phyloP scores from a whole-genome alignment of 2,888 invertebrate species.

The Pollenia labialis region DNA sequence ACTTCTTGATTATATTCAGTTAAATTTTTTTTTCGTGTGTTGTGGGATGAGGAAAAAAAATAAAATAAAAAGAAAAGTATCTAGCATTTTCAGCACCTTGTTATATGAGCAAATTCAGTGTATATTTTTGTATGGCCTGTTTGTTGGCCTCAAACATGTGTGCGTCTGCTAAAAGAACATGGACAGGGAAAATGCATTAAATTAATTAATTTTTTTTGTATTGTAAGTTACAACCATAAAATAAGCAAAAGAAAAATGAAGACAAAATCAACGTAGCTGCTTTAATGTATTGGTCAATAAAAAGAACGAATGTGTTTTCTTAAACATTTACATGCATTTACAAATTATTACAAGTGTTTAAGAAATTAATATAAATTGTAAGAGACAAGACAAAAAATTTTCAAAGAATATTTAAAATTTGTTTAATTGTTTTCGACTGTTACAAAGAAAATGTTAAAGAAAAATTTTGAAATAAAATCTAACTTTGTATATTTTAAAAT shows the following conservation, averaged over 20 bases:
- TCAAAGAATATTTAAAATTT: no score
- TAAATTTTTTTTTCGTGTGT: constrained; percentile 53
- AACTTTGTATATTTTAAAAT: no score
- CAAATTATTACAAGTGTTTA: constrained; percentile 59
- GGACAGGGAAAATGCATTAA: constrained; percentile 61
- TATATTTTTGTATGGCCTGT: constrained; percentile 7
- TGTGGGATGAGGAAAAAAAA: constrained; percentile 47
- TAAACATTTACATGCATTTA: constrained; percentile 51
- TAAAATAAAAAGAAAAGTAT: constrained; percentile 16
- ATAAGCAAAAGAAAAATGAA: neutral
- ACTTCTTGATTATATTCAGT: neutral
- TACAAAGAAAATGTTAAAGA: no score
- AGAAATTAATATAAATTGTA: constrained; percentile 33
- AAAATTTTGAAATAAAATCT: no score
- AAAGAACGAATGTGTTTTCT: neutral
- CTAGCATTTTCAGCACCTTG: constrained; percentile 51
- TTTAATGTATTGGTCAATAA: neutral
- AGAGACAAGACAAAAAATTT: neutral
- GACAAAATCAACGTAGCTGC: neutral
- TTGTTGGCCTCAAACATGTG: constrained; percentile 50
- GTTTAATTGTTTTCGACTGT: no score
- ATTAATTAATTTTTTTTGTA: constrained; percentile 56
- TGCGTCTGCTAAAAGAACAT: constrained; percentile 38
- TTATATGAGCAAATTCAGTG: constrained; percentile 5
- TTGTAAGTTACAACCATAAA: constrained; percentile 35